Percentiles rank a stretch among this genome's conserved stretches.
Evolutionary conservation across 2,888 invertebrate genomes (phyloP).

Genomic region (Abrostola triplasia): DNA sequence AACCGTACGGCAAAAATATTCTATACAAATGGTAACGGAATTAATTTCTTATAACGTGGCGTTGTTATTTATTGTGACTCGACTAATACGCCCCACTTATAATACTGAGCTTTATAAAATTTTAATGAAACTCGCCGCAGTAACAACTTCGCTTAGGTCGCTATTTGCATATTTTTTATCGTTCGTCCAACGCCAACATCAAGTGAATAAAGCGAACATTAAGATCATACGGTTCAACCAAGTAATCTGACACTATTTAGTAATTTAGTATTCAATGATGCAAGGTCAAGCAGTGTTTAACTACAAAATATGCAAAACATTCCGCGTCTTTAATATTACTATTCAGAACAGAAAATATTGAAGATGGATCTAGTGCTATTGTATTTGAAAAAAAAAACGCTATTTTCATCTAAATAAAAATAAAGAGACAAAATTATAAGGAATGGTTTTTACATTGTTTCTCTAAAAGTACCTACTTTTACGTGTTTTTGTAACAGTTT

Average conservation of each 20-base stretch:
- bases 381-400: no score
- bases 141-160: constrained; percentile 23
- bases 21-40: constrained; percentile 19
- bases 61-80: constrained; percentile 45
- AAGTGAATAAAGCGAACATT: constrained; percentile 38
- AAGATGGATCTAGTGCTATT: no score
- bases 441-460: no score
- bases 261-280: constrained; percentile 38
- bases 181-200: constrained; percentile 41
- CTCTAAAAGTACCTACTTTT: no score
- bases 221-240: constrained; percentile 30
- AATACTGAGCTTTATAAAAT: constrained; percentile 40
- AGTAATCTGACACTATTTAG: constrained; percentile 41
- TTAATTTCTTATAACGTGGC: constrained; percentile 38
- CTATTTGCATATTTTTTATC: constrained; percentile 56
- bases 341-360: no score
- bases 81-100: constrained; percentile 37
- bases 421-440: no score
- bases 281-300: constrained; percentile 34
- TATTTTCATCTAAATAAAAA: no score
- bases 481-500: no score
- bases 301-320: constrained; percentile 7
- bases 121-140: constrained; percentile 47
- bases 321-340: neutral
- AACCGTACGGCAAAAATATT: constrained; percentile 15